These are phyloP conservation scores for Drosophila maculinotata DNA, from an alignment of 2,888 invertebrate species.

Conservation along the genomic window DNA sequence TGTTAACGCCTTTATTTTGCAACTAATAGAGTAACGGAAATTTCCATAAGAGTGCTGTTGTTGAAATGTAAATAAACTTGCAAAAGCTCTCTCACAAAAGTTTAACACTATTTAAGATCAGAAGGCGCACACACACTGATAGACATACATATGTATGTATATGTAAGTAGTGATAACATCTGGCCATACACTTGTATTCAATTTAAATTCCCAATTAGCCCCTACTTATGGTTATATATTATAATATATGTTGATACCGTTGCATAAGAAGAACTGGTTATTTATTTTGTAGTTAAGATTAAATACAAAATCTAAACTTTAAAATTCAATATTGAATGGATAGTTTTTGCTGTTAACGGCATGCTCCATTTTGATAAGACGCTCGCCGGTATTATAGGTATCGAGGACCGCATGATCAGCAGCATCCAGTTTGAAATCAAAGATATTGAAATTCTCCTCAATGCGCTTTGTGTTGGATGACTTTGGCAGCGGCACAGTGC, in stretches of 20 bases:
- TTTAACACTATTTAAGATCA: neutral
- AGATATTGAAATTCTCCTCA: conserved; percentile 86
- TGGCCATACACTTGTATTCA: neutral
- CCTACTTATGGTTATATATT: neutral
- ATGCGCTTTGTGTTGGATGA: conserved; percentile 86
- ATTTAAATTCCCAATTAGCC: conserved; percentile 1
- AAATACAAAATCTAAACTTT: conserved; percentile 2
- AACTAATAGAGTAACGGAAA: conserved; percentile 14
- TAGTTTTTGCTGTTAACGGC: conserved; percentile 80
- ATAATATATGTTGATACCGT: conserved; percentile 9
- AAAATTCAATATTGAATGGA: conserved; percentile 82
- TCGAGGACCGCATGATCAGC: conserved; percentile 86
- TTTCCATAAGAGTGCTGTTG: conserved; percentile 23
- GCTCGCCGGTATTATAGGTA: conserved; percentile 85
- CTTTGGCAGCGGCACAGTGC: conserved; percentile 87
- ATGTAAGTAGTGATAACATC: conserved; percentile 6
- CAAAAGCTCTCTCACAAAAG: conserved; percentile 41
- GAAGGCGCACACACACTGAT: neutral
- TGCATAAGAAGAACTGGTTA: neutral
- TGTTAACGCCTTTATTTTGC: neutral
- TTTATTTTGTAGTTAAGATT: neutral
- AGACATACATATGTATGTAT: neutral
- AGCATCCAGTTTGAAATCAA: conserved; percentile 87
- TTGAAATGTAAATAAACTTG: conserved; percentile 13
- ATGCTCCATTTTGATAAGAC: conserved; percentile 82